A percentile compares a stretch with the other conserved stretches of the same genome.
phyloP scores from a whole-genome alignment of 2,113 vertebrate genomes.

The Rafetus swinhoei region DNA sequence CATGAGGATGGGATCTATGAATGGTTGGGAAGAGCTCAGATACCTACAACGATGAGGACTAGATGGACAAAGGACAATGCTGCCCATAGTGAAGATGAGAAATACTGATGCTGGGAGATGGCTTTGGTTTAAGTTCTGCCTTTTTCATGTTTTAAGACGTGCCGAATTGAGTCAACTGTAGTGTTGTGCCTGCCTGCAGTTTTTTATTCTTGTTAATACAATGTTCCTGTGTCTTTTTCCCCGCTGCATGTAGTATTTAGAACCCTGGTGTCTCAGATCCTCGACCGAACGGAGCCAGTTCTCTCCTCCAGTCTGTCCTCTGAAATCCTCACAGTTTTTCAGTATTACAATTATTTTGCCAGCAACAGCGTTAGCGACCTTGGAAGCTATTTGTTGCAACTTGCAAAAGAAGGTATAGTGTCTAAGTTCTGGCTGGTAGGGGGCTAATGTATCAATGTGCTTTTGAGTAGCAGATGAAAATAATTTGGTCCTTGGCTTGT shows the following conservation, averaged over 20 bases:
- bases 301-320: constrained; percentile 80
- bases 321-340: constrained; percentile 93
- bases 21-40: not conserved
- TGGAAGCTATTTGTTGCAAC: constrained; percentile 86
- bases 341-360: constrained; percentile 89
- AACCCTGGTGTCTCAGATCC: constrained; percentile 89
- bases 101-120: rapidly evolving
- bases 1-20: not conserved
- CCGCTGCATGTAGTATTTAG: constrained; percentile 81
- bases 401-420: constrained; percentile 89
- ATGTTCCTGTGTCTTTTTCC: not conserved
- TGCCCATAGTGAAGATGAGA: not conserved
- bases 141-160: constrained; percentile 1
- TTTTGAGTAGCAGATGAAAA: not conserved
- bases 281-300: constrained; percentile 85
- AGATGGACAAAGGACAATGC: not conserved
- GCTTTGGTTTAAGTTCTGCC: not conserved
- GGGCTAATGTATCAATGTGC: not conserved
- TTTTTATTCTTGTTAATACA: not conserved
- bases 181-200: not conserved
- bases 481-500: not conserved
- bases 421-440: not conserved
- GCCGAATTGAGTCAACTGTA: rapidly evolving
- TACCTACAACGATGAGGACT: not conserved
- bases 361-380: constrained; percentile 87